Percentiles rank a stretch among this genome's conserved stretches.
phyloP scores from a whole-genome alignment of 2,113 vertebrate genomes.

The Alaudala cheleensis region DNA sequence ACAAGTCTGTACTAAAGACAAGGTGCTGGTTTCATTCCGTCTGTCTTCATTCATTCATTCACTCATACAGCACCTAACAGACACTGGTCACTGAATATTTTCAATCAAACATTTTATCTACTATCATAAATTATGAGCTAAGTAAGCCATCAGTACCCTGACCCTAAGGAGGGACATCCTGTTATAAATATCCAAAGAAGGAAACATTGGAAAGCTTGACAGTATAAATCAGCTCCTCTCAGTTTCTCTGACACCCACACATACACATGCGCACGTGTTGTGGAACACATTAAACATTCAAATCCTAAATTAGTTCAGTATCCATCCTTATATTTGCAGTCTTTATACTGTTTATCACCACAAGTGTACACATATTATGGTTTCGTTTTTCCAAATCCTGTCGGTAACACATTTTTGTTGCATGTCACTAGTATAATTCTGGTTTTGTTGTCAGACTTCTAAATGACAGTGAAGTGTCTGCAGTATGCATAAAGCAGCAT shows the following conservation, averaged over 20 bases:
- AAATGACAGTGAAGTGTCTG: constrained; percentile 40
- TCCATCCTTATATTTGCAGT: neutral
- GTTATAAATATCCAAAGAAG: constrained; percentile 12
- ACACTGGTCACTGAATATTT: neutral
- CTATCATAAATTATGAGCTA: constrained; percentile 8
- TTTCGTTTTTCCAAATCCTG: constrained; percentile 37
- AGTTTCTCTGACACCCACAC: neutral
- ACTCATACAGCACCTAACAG: neutral
- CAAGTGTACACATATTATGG: neutral
- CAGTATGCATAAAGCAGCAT: neutral
- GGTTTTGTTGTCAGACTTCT: constrained; percentile 48
- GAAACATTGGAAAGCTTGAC: neutral
- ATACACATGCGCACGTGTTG: neutral
- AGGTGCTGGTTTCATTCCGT: neutral
- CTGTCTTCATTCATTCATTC: neutral
- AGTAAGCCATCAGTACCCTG: neutral
- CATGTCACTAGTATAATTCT: constrained; percentile 40
- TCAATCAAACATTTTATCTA: neutral
- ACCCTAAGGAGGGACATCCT: neutral
- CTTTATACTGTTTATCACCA: neutral
- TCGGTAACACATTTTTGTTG: constrained; percentile 45
- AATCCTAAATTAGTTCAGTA: neutral
- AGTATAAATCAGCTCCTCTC: neutral
- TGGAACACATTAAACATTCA: constrained; percentile 8
- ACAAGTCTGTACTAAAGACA: neutral